Base-by-base conservation (phyloP, 2,113 vertebrate species). In the Calonectris borealis region DNA sequence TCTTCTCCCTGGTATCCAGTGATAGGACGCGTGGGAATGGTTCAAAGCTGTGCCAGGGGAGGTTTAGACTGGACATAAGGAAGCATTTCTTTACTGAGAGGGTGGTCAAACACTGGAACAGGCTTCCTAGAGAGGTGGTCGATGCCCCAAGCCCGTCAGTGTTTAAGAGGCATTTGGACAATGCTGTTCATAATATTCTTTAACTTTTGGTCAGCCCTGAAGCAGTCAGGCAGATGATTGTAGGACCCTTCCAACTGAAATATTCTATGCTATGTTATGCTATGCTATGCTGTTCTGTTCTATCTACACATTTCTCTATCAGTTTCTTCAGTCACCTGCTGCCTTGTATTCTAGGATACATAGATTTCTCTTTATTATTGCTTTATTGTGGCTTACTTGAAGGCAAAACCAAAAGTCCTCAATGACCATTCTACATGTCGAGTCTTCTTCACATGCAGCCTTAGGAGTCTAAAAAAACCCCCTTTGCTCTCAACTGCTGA, bases 11-110 rank as follows among this genome's bases (percentile, higher is more conserved):
- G 12, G 12, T 18, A 51, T 14, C n/a, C 19, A 40, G n/a, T 25
- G 21, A 51, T 2, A 51, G 9, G 11, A 61, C 0, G 0, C 0
- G 0, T 78, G 19, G n/a, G 44, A 38, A 49, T 49, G 19, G 27
- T 22, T 78, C 16, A 62, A 51, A 78, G 46, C 58, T 62, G 58
- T 1, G 0, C 7, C 20, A 32, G n/a, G 12, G n/a, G 20, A 40
- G 21, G n/a, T 62, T 51, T 3, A 49, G 42, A 61, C 14, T 16
- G 4, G 42, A 36, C 34, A 31, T 49, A 31, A 38, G 14, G 20
- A 38, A 61, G 15, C 3, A 31, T 61, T 73, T 77, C 4, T 61
- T 18, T 49, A 61, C 7, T 0, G 0, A 61, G 57, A 32, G 6
- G 16, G 16, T 36, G n/a, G n/a, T 62, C 4, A 61, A 14, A 40